Evolutionary conservation across 2,797 vertebrate species (phyloP).

Genomic region (Falco concolor): DNA sequence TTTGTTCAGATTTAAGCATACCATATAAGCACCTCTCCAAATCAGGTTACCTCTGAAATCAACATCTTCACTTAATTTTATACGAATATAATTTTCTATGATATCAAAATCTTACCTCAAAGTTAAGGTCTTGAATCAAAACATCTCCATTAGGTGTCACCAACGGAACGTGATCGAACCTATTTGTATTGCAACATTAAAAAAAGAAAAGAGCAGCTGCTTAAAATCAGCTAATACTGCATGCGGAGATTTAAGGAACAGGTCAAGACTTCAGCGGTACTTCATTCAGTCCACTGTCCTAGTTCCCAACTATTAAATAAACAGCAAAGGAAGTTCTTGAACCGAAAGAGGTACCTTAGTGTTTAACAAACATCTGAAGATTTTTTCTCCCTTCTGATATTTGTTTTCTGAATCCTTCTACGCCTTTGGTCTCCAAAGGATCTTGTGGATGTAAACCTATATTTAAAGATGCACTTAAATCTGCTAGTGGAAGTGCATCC

Average conservation of each 20-base stretch:
- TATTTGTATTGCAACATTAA: conserved; percentile 29
- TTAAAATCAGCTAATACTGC: neutral
- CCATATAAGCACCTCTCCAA: neutral
- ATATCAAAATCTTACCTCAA: conserved; percentile 82
- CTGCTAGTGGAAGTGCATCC: neutral
- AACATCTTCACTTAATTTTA: neutral
- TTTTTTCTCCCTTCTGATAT: too few species aligned
- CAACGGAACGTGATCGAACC: conserved; percentile 92
- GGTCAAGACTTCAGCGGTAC: neutral
- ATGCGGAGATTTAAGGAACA: neutral
- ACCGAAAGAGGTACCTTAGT: neutral
- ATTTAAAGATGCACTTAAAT: neutral
- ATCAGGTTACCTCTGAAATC: neutral
- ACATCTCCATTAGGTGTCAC: conserved; percentile 96
- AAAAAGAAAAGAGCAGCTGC: neutral
- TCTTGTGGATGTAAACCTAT: neutral
- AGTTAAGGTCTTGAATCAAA: conserved; percentile 88
- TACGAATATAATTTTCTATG: neutral
- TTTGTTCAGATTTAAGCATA: neutral
- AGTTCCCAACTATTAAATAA: neutral
- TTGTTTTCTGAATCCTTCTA: neutral
- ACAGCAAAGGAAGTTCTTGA: neutral
- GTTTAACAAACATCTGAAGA: neutral
- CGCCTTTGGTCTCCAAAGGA: neutral
- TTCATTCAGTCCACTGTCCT: neutral